Conservation (phyloP, 2,888 invertebrate species). For the Timandra comae region DNA sequence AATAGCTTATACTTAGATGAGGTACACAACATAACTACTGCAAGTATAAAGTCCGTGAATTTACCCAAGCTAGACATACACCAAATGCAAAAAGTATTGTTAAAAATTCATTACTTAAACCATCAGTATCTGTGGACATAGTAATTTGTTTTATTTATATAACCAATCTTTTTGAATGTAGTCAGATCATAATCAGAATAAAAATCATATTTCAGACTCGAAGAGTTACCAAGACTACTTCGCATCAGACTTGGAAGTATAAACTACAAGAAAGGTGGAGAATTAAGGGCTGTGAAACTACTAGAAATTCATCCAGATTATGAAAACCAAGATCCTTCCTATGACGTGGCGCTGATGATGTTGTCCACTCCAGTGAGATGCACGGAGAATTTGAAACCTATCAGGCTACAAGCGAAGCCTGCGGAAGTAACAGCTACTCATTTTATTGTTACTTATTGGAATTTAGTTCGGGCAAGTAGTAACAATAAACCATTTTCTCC, state of each 20-base stretch:
- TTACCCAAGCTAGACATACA: too few species aligned
- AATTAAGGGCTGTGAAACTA: conserved; percentile 39
- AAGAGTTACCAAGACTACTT: conserved; percentile 38
- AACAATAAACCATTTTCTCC: too few species aligned
- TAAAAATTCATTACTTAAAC: too few species aligned
- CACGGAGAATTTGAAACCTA: conserved; percentile 35
- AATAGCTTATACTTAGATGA: too few species aligned
- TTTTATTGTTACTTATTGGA: conserved; percentile 56
- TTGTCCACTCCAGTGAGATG: conserved; percentile 33
- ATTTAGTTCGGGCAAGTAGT: too few species aligned
- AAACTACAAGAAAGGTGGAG: conserved; percentile 54
- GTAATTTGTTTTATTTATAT: too few species aligned
- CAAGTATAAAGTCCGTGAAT: too few species aligned
- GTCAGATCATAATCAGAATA: too few species aligned
- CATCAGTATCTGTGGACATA: too few species aligned
- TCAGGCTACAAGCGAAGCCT: conserved; percentile 32
- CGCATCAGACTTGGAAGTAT: conserved; percentile 54
- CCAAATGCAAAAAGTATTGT: too few species aligned
- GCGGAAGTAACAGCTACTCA: conserved; percentile 38
- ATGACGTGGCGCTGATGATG: conserved; percentile 49
- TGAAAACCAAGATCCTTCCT: conserved; percentile 45
- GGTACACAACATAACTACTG: too few species aligned
- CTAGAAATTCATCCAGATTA: conserved; percentile 54
- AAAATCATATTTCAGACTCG: conserved; percentile 37
- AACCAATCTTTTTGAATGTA: too few species aligned